Evolutionary conservation across 2,888 invertebrate genomes (phyloP), one percentile per base, ranked within the genome.

Genomic region (Eristalis pertinax): DNA sequence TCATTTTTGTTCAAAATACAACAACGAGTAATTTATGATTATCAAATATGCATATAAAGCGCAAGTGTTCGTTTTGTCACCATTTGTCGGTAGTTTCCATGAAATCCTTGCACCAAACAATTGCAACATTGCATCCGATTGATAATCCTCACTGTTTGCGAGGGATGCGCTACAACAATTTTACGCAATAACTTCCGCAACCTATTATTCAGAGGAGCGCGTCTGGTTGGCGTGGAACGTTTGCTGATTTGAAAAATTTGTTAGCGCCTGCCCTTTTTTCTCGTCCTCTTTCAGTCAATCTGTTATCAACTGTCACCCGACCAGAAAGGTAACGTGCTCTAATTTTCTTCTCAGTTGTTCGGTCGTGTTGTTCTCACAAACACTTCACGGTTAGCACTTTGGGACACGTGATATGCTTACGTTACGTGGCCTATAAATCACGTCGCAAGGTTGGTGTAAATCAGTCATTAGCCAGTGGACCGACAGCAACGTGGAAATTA

Each of bases 381-480:
- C 83, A 83, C 83, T 83, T 79, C 86, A 87, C 72, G 86, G 83
- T 75, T 87, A 75, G 86, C 83, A 79, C 79, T 87, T 87, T 68
- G 75, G 86, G 75, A 87, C 83, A 87, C 86, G 83, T 87, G 86
- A 83, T 87, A 83, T 79, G 78, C 79, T 75, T 86, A 72, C 78
- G 78, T 74, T 86, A 86, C 86, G 86, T 87, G 86, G 83, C 78
- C 78, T 83, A 87, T 87, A 87, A 87, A 87, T 87, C 83, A 87
- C 83, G 83, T 87, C 74, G 74, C 75, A 78, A 72, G 75, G 86
- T 83, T 87, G 75, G 72, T 79, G 86, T 87, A 87, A 87, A 87
- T 87, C 86, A 87, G 83, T 87, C 86, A 87, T 83, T 87, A 87
- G 83, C 86, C 83, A 87, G 79, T 87, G 86, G 79, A 79, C 83